These are phyloP conservation scores for Phataginus tricuspis DNA, from an alignment of 2,797 vertebrate species.

Conservation along the genomic window DNA sequence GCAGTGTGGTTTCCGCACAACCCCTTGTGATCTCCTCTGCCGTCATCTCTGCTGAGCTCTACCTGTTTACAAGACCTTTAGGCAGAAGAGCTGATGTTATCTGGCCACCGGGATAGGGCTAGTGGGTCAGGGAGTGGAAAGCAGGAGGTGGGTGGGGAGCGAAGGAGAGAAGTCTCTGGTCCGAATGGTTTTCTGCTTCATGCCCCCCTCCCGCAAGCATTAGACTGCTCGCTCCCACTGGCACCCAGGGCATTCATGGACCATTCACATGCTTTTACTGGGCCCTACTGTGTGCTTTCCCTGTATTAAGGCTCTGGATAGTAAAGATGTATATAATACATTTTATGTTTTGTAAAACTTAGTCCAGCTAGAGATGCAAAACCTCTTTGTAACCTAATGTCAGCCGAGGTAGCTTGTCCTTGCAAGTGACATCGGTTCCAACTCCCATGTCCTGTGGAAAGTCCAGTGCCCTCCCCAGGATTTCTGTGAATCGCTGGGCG, in stretches of 20 bases:
- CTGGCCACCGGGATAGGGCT: neutral
- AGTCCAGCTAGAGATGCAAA: neutral
- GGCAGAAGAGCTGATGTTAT: neutral
- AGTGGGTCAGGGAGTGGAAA: neutral
- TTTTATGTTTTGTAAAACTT: slow-evolving; percentile 39
- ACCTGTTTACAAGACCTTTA: slow-evolving; percentile 41
- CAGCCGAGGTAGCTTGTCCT: slow-evolving; percentile 61
- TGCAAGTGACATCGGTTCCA: slow-evolving; percentile 59
- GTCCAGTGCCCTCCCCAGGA: slow-evolving; percentile 57
- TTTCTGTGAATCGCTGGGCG: slow-evolving; percentile 30
- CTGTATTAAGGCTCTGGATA: neutral
- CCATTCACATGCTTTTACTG: neutral
- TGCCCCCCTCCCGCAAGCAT: neutral
- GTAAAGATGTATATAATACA: neutral
- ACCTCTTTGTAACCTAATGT: slow-evolving; percentile 45
- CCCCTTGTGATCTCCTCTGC: slow-evolving; percentile 11
- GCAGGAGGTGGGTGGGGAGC: neutral
- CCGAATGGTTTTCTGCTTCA: neutral
- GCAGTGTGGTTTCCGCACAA: neutral
- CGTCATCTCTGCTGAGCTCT: neutral
- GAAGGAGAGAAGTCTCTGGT: neutral
- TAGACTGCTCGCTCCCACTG: neutral
- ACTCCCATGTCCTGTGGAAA: slow-evolving; percentile 68
- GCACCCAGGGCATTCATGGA: neutral
- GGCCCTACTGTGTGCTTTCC: neutral